Conservation (phyloP, 2,113 vertebrate genomes). For the Pycnonotus jocosus region DNA sequence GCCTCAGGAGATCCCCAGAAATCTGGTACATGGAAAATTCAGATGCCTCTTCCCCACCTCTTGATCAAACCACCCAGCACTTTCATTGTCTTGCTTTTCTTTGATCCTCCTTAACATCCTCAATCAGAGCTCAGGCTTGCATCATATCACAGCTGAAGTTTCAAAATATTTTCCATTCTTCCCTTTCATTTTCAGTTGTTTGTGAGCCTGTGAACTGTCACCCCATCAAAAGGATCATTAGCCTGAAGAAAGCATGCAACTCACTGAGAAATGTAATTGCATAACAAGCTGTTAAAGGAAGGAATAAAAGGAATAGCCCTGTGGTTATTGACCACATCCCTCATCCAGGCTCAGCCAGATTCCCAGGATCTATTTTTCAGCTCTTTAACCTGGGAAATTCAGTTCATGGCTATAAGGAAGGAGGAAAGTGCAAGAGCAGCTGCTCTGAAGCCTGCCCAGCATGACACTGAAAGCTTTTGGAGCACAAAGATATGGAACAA, state of each 20-base stretch:
- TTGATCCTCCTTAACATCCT: neutral
- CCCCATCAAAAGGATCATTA: slow-evolving; percentile 22
- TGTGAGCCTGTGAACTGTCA: neutral
- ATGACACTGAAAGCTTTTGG: neutral
- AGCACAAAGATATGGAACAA: neutral
- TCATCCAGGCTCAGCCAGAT: slow-evolving; percentile 9
- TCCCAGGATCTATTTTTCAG: slow-evolving; percentile 5
- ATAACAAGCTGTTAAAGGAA: slow-evolving; percentile 32
- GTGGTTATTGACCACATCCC: slow-evolving; percentile 49
- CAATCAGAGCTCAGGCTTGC: neutral
- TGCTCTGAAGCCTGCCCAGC: neutral
- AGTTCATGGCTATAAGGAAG: neutral
- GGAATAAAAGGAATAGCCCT: slow-evolving; percentile 9
- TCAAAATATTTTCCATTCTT: slow-evolving; percentile 32
- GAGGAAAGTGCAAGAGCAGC: neutral
- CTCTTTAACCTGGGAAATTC: neutral
- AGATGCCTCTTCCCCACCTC: neutral
- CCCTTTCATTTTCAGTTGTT: neutral
- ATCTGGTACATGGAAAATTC: neutral
- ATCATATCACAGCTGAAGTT: neutral
- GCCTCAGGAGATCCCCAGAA: neutral
- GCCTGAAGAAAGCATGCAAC: neutral
- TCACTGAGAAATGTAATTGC: slow-evolving; percentile 29
- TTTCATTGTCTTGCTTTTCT: neutral
- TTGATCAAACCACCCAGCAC: neutral